Percentiles rank a stretch among this genome's conserved stretches.
Evolutionary conservation across 1,140 invertebrate genomes (phyloP).

Genomic region (Pogonomyrmex californicus): DNA sequence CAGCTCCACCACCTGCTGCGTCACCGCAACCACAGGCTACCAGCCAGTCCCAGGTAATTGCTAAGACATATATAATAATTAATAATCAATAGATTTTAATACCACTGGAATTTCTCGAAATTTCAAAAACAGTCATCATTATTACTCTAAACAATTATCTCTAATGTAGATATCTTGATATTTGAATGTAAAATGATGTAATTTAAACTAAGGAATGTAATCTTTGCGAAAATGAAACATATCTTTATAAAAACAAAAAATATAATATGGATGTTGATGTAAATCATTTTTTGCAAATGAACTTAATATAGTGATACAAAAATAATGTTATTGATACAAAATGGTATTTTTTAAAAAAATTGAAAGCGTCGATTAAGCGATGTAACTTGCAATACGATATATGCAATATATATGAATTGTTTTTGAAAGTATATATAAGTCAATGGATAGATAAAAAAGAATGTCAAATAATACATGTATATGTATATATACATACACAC

Average conservation of each 20-base stretch:
- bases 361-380: not conserved
- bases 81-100: not conserved
- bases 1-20: conserved; percentile 85
- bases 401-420: not conserved
- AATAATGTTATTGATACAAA: not conserved
- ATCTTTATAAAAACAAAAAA: not conserved
- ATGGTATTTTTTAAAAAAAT: not conserved
- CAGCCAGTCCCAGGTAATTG: conserved; percentile 82
- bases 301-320: not conserved
- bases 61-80: not conserved
- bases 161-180: not conserved
- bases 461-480: not conserved
- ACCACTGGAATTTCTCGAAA: not conserved
- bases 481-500: not conserved
- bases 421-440: not conserved
- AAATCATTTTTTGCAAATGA: not conserved
- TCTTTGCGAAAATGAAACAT: not conserved
- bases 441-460: not conserved
- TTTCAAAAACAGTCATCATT: not conserved
- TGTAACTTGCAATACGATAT: not conserved
- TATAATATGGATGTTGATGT: not conserved
- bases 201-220: not conserved
- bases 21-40: conserved; percentile 85
- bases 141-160: not conserved
- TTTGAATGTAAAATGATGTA: not conserved